Base-by-base conservation (phyloP, 1,140 invertebrate species). In the Steinernema khuongi region DNA sequence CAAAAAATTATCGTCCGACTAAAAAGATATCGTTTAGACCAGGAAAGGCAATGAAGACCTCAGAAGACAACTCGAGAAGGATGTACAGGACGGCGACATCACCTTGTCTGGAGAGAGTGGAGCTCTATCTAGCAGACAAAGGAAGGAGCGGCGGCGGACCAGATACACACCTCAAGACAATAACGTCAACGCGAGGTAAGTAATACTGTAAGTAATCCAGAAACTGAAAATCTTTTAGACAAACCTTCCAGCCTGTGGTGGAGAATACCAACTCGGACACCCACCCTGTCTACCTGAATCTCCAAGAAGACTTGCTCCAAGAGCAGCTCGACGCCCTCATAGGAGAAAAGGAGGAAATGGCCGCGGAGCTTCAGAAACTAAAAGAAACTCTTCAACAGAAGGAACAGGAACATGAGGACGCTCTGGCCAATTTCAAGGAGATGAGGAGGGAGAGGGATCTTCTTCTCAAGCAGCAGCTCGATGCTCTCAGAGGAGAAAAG, bases 231-330 rank as follows among this genome's bases (percentile, higher is more conserved):
- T n/a, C 7, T 41, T 41, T 41, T n/a, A 41, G 36, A n/a, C 36
- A n/a, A 41, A 41, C 7, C 36, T 41, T 41, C 36, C n/a, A 11
- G n/a, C 36, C 36, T 7, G 36, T 41, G 7, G 7, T 41, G 7
- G 36, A 41, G n/a, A 41, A 7, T n/a, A n/a, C 7, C 36, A 41
- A 41, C 36, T 7, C 7, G 7, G 36, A 41, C n/a, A n/a, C n/a
- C n/a, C n/a, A n/a, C 36, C n/a, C 36, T n/a, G n/a, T n/a, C n/a
- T n/a, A n/a, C n/a, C n/a, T n/a, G n/a, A n/a, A n/a, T 11, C 29
- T 73, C 18, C 60, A 31, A 19, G 66, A 67, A 43, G 22, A 70
- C 18, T 18, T 44, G 7, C 68, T n/a, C n/a, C n/a, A n/a, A n/a
- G n/a, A n/a, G n/a, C n/a, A n/a, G n/a, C n/a, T n/a, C n/a, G n/a